Conservation (phyloP, 2,888 invertebrate genomes). For the Erpobdella octoculata region DNA sequence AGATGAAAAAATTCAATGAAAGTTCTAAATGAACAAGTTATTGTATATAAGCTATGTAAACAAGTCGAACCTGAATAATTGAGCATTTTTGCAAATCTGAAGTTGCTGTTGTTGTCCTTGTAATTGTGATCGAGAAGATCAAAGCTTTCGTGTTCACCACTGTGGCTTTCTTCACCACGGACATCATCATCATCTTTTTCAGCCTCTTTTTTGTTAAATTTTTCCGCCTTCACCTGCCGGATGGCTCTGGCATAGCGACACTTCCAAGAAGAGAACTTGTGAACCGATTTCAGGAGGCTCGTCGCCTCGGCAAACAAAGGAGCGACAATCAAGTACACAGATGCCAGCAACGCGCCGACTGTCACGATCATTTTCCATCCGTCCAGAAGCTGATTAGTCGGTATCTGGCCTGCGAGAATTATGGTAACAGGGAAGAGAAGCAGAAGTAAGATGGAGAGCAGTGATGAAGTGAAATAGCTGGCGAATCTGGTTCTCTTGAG, state of each 20-base stretch:
- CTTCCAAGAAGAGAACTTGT: slow-evolving; percentile 7
- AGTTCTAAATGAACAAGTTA: too few species aligned
- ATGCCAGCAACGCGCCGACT: not conserved
- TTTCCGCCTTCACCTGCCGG: not conserved
- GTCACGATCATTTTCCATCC: not conserved
- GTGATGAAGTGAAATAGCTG: not conserved
- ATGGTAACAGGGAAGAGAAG: not conserved
- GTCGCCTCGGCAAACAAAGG: not conserved
- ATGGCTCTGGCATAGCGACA: not conserved
- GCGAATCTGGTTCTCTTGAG: too few species aligned
- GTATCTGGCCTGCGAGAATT: not conserved
- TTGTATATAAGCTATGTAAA: too few species aligned
- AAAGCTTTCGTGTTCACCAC: too few species aligned
- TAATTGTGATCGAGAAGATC: too few species aligned
- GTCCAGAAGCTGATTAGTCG: not conserved
- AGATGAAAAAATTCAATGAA: too few species aligned
- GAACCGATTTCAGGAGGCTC: not conserved
- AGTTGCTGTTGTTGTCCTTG: too few species aligned
- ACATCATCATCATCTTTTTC: too few species aligned
- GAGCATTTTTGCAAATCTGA: not conserved
- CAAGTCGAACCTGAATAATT: not conserved
- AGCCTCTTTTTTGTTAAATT: not conserved
- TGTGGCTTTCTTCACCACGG: too few species aligned
- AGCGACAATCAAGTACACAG: not conserved
- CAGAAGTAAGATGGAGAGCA: not conserved